Base-by-base conservation (phyloP, 2,113 vertebrate species). In the Gymnogyps californianus region DNA sequence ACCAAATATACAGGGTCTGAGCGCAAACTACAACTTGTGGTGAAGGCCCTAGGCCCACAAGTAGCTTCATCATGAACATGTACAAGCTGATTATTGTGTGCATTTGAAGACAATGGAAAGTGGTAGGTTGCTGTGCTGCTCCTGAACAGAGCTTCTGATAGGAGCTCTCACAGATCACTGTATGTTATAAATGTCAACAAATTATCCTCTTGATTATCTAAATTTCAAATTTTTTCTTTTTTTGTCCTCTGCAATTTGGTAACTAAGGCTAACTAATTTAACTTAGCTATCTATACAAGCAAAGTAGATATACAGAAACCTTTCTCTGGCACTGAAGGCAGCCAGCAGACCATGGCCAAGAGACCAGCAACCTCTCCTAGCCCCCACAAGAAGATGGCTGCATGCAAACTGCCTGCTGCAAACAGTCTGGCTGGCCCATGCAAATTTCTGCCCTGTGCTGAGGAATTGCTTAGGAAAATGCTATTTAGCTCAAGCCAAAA, bases 401-500 rank as follows among this genome's bases (percentile, higher is more conserved):
- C 51, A 38, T 16, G 44, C 46, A 78, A 62, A 78, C 51, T 42
- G 42, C 59, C 83, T 78, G 42, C 91, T 92, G 91, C 4, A 13
- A 83, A 15, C 40, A 66, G 20, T 10, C 55, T 69, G 25, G 61
- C 52, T 71, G 34, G 42, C 44, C 44, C 57, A 36, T 47, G 70
- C 34, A 76, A 18, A 85, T 83, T 79, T 93, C 85, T 72, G 32
- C 36, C 78, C 38, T 80, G 26, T 77, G 62, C 47, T 65, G 70
- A 92, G 52, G 70, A 92, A 93, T 9, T 61, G 49, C 82, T 90
- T 65, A 72, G 66, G 54, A 77, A 85, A 93, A 93, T 76, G 42
- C 16, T 83, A 40, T 92, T 96, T 59, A 92, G 26, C 28, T 32
- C 49, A 80, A 96, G 85, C 85, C 93, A 95, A 88, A 92, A 65